phyloP scores from a whole-genome alignment of 2,888 invertebrate genomes.

The Liopterus haemorrhoidalis region DNA sequence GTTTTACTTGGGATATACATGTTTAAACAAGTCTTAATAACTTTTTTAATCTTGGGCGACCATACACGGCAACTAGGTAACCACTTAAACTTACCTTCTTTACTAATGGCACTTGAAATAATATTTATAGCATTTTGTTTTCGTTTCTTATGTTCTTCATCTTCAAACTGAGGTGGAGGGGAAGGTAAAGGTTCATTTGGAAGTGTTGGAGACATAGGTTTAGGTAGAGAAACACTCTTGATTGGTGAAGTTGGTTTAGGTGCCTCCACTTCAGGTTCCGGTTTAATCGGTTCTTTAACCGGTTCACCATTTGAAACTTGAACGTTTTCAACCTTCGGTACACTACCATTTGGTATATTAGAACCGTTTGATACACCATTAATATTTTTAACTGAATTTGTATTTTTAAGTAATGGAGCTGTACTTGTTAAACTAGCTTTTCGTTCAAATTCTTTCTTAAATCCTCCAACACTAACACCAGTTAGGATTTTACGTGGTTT shows the following conservation, averaged over 20 bases:
- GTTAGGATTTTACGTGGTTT: constrained; percentile 78
- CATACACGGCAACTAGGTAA: too few species aligned
- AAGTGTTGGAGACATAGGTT: background rate
- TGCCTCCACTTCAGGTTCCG: constrained; percentile 1
- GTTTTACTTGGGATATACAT: too few species aligned
- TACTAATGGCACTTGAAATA: constrained; percentile 62
- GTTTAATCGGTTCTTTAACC: constrained; percentile 7
- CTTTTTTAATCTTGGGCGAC: too few species aligned
- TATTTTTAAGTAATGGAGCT: constrained; percentile 41
- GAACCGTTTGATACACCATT: constrained; percentile 19
- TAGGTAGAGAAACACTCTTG: constrained; percentile 13
- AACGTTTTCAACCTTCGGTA: too few species aligned
- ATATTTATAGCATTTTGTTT: constrained; percentile 65
- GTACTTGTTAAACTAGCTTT: constrained; percentile 59
- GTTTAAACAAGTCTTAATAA: too few species aligned
- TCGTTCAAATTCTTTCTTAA: constrained; percentile 79
- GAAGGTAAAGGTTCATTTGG: constrained; percentile 39
- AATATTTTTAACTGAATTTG: constrained; percentile 33
- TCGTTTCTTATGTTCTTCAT: constrained; percentile 52
- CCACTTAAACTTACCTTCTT: too few species aligned
- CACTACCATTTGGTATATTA: too few species aligned
- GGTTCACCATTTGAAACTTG: background rate
- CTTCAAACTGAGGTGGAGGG: constrained; percentile 44
- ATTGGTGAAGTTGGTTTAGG: constrained; percentile 24
- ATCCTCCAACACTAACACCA: constrained; percentile 76